Conservation (phyloP, 2,797 vertebrate genomes). For the Pagetopsis macropterus region DNA sequence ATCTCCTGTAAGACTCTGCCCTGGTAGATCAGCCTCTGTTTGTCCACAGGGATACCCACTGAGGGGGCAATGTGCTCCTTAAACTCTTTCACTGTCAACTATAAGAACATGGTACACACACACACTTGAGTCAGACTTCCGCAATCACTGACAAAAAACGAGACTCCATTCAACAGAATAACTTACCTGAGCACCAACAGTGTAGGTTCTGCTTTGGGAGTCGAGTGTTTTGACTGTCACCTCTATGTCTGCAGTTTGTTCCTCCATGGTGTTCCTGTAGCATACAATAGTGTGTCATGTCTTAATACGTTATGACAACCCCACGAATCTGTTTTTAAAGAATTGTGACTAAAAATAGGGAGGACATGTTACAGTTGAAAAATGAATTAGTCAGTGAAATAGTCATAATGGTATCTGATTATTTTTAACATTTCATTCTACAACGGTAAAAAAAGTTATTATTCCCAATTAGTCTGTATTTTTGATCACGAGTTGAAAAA, state of each 20-base stretch:
- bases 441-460: not conserved
- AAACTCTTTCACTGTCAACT: conserved; percentile 94
- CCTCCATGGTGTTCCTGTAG: conserved; percentile 82
- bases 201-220: conserved; percentile 93
- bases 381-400: not conserved
- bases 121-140: not conserved
- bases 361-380: not conserved
- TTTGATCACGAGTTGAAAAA: too few relatives aligned
- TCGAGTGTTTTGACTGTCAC: conserved; percentile 95
- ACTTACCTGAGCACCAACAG: conserved; percentile 88
- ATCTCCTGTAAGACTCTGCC: conserved; percentile 94
- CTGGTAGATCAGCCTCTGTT: conserved; percentile 95
- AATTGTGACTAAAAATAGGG: not conserved
- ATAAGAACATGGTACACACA: conserved; percentile 5
- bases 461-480: not conserved
- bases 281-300: not conserved
- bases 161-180: not conserved
- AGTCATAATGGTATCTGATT: too few relatives aligned
- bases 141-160: not conserved
- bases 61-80: conserved; percentile 92
- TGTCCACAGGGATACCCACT: conserved; percentile 92
- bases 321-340: not conserved
- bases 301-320: not conserved
- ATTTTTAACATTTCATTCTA: too few relatives aligned
- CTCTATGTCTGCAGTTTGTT: conserved; percentile 85